phyloP scores from a whole-genome alignment of 2,797 vertebrate genomes.

The Crocidura indochinensis region DNA sequence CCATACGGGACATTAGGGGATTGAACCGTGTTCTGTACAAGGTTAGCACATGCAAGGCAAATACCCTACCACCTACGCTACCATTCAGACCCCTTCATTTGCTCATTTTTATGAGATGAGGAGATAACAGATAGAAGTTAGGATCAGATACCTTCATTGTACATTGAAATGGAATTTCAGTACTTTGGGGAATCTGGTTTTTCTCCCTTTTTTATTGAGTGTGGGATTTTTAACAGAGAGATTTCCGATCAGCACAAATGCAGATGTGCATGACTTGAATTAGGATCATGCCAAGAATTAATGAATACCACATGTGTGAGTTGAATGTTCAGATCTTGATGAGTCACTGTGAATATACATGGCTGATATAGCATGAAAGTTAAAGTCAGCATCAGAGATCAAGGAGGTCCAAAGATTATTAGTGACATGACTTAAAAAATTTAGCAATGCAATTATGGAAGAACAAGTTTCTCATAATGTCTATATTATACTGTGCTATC shows the following conservation, averaged over 20 bases:
- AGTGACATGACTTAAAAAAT: not conserved
- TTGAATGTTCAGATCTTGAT: not conserved
- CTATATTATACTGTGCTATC: no score
- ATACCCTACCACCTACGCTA: no score
- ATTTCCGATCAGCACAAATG: constrained; percentile 77
- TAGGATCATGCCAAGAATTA: constrained; percentile 71
- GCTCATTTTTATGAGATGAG: not conserved
- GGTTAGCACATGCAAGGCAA: no score
- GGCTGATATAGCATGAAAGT: not conserved
- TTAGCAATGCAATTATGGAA: not conserved
- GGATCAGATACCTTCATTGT: not conserved
- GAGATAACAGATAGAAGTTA: not conserved
- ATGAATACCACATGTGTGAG: constrained; percentile 79
- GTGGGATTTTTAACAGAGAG: constrained; percentile 67
- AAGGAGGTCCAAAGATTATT: not conserved
- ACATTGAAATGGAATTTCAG: constrained; percentile 29
- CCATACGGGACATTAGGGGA: no score
- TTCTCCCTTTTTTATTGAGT: constrained; percentile 4
- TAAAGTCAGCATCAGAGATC: not conserved
- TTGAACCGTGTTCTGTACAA: no score
- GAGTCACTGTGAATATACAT: not conserved
- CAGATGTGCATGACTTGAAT: constrained; percentile 77
- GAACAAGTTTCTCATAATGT: not conserved
- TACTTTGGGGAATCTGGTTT: constrained; percentile 63
- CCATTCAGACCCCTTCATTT: not conserved